Conservation (phyloP, 2,113 vertebrate genomes). For the Sphaerodactylus townsendi region DNA sequence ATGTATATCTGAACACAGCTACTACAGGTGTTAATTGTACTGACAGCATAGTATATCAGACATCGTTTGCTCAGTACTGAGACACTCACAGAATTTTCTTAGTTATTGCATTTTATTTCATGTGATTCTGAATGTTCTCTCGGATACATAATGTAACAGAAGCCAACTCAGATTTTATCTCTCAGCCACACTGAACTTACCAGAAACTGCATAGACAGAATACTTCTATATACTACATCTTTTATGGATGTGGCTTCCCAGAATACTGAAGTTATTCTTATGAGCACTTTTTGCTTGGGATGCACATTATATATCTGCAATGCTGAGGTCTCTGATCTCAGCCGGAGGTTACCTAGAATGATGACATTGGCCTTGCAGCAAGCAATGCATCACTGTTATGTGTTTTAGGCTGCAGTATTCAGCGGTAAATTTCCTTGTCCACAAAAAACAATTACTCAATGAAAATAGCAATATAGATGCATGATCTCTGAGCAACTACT, state of each 20-base stretch:
- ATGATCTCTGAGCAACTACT: slow-evolving; percentile 1
- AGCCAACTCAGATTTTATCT: slow-evolving; percentile 70
- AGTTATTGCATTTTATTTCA: slow-evolving; percentile 42
- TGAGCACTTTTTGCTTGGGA: slow-evolving; percentile 69
- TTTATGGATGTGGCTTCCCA: slow-evolving; percentile 80
- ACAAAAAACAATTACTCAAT: slow-evolving; percentile 65
- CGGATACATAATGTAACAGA: slow-evolving; percentile 46
- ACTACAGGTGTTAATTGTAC: background rate
- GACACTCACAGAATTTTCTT: slow-evolving; percentile 17
- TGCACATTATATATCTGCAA: slow-evolving; percentile 71
- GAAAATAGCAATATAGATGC: slow-evolving; percentile 56
- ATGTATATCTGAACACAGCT: background rate
- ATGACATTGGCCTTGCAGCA: slow-evolving; percentile 64
- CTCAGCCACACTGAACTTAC: slow-evolving; percentile 71
- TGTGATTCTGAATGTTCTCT: slow-evolving; percentile 48
- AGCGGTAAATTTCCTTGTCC: slow-evolving; percentile 63
- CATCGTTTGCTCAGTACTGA: slow-evolving; percentile 3
- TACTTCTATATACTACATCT: slow-evolving; percentile 69
- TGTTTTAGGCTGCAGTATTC: slow-evolving; percentile 57
- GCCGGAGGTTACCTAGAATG: slow-evolving; percentile 68
- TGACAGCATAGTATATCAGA: background rate
- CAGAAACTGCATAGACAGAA: slow-evolving; percentile 73
- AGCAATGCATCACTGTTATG: slow-evolving; percentile 54
- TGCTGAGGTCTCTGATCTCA: slow-evolving; percentile 64
- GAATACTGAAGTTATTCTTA: slow-evolving; percentile 79